These are phyloP conservation scores for Cettia cetti DNA, from an alignment of 2,113 vertebrate genomes.

Conservation along the genomic window DNA sequence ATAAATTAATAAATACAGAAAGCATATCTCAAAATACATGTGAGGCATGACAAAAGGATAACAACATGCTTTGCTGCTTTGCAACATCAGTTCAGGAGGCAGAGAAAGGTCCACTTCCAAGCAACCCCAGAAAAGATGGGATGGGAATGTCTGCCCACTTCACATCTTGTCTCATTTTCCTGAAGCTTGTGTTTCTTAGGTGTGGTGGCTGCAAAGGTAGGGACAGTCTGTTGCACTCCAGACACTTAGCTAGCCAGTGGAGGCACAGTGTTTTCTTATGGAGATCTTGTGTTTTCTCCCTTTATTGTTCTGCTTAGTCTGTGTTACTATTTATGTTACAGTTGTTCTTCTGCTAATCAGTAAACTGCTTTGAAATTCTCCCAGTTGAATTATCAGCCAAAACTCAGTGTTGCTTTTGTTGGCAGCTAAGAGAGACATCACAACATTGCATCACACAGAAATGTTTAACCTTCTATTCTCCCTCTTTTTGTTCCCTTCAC, in stretches of 20 bases:
- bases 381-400: not conserved
- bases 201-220: not conserved
- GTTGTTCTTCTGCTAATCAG: slow-evolving; percentile 2
- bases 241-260: not conserved
- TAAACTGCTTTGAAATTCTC: slow-evolving; percentile 17
- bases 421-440: slow-evolving; percentile 12
- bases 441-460: not conserved
- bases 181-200: not conserved
- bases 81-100: not conserved
- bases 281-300: not conserved
- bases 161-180: not conserved
- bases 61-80: not conserved
- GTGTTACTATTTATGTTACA: not conserved
- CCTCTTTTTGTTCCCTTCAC: not conserved
- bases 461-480: not conserved
- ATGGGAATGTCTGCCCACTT: not conserved
- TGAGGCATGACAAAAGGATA: not conserved
- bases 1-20: not conserved
- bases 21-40: not conserved
- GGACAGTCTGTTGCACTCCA: not conserved
- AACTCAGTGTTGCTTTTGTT: not conserved
- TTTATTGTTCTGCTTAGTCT: not conserved
- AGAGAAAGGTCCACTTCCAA: not conserved
- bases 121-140: not conserved
- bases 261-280: not conserved